Percentiles rank a stretch among this genome's conserved stretches.
phyloP scores from a whole-genome alignment of 2,113 vertebrate species.

The Pogona vitticeps region DNA sequence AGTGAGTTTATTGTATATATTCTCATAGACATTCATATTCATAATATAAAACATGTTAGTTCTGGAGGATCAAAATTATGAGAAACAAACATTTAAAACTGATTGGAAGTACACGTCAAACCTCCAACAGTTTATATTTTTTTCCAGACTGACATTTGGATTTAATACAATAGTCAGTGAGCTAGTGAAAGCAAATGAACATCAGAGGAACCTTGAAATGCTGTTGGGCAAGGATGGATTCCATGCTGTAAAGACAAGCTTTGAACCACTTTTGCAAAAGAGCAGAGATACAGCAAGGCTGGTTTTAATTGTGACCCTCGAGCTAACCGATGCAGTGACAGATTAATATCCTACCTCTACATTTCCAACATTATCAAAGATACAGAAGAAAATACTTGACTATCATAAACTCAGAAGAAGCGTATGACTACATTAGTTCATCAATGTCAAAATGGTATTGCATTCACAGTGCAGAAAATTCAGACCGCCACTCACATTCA shows the following conservation, averaged over 20 bases:
- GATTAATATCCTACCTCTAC: slow-evolving; percentile 35
- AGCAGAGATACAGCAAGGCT: slow-evolving; percentile 4
- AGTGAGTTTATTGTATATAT: slow-evolving; percentile 10
- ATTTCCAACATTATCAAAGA: slow-evolving; percentile 43
- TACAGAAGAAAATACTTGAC: slow-evolving; percentile 38
- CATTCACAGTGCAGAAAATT: slow-evolving; percentile 40
- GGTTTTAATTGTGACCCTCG: slow-evolving; percentile 30
- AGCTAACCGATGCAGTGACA: slow-evolving; percentile 34
- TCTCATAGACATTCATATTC: slow-evolving; percentile 10
- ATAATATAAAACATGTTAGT: not conserved
- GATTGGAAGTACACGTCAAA: slow-evolving; percentile 2
- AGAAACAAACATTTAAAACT: not conserved
- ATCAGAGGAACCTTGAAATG: slow-evolving; percentile 12
- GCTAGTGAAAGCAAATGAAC: slow-evolving; percentile 39
- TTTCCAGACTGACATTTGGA: not conserved
- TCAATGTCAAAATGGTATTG: slow-evolving; percentile 26
- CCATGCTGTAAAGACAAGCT: not conserved
- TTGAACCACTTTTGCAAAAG: not conserved
- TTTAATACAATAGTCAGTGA: slow-evolving; percentile 5
- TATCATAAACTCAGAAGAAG: slow-evolving; percentile 35
- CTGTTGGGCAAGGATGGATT: rapidly evolving
- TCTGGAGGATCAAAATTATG: not conserved
- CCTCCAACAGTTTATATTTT: not conserved
- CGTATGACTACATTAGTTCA: slow-evolving; percentile 42
- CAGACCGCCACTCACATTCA: slow-evolving; percentile 36